Percentiles rank a stretch among this genome's conserved stretches.
phyloP scores from a whole-genome alignment of 2,888 invertebrate genomes.

The Seira sanloemensis region DNA sequence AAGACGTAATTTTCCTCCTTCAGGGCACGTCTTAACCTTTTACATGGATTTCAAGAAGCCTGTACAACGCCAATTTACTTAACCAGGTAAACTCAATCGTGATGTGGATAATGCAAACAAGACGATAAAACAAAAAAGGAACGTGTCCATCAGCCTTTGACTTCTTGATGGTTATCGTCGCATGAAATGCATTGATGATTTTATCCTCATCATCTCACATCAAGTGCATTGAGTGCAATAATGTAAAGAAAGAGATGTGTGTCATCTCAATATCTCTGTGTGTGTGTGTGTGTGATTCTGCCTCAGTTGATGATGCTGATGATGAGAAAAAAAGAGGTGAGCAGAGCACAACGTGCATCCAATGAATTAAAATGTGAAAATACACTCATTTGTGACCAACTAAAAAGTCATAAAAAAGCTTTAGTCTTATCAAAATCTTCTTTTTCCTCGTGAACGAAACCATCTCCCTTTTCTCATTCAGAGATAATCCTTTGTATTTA shows the following conservation, averaged over 20 bases:
- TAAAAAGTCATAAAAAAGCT: conserved; percentile 8
- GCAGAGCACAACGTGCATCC: conserved; percentile 42
- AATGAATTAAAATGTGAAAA: conserved; percentile 16
- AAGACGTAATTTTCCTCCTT: conserved; percentile 27
- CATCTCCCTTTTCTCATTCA: conserved; percentile 1
- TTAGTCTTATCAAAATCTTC: conserved; percentile 12
- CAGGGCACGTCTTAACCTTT: neutral
- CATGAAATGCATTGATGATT: neutral
- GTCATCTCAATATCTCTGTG: neutral
- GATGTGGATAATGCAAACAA: neutral
- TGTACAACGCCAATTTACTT: neutral
- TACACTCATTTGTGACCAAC: conserved; percentile 27
- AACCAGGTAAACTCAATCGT: conserved; percentile 3
- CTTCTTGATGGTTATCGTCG: conserved; percentile 10
- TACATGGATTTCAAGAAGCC: neutral
- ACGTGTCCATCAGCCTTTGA: neutral
- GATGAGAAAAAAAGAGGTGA: conserved; percentile 54
- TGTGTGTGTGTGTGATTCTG: neutral
- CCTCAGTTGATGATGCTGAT: conserved; percentile 26
- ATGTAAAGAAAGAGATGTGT: neutral
- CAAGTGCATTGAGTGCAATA: conserved; percentile 6
- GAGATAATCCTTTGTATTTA: neutral
- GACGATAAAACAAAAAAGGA: too few species aligned
- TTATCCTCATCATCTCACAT: neutral
- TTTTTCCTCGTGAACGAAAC: conserved; percentile 1